phyloP scores from a whole-genome alignment of 2,888 invertebrate species.

The Papilio elwesi region DNA sequence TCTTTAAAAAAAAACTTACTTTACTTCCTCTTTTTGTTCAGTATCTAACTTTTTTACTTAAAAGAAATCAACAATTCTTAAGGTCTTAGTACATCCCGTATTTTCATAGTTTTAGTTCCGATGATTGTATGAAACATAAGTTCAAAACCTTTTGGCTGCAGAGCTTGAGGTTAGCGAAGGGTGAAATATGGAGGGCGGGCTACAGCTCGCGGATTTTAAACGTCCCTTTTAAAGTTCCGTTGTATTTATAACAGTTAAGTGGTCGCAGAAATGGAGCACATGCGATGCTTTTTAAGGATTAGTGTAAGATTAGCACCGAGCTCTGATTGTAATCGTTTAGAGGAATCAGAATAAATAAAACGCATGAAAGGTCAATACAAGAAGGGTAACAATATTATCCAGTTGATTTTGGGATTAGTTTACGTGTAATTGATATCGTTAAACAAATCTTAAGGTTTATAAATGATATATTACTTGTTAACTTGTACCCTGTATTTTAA shows the following conservation, averaged over 20 bases:
- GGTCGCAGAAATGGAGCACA: conserved; percentile 52
- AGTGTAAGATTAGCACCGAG: conserved; percentile 45
- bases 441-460: too few relatives aligned
- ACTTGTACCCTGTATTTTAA: too few relatives aligned
- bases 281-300: conserved; percentile 52
- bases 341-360: conserved; percentile 26
- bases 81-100: conserved; percentile 39
- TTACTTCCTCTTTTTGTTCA: too few relatives aligned
- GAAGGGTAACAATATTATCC: conserved; percentile 6
- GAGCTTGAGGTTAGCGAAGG: conserved; percentile 54
- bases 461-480: too few relatives aligned
- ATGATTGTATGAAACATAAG: conserved; percentile 28
- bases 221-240: conserved; percentile 59
- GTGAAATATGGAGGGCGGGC: conserved; percentile 70
- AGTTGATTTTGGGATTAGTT: too few relatives aligned
- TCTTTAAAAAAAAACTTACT: too few relatives aligned
- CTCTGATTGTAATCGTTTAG: conserved; percentile 40
- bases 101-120: conserved; percentile 31
- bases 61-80: not conserved
- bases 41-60: not conserved
- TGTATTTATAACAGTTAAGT: conserved; percentile 52
- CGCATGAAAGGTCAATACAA: conserved; percentile 9
- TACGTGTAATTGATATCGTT: too few relatives aligned
- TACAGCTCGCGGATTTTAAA: conserved; percentile 74
- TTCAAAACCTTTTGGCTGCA: conserved; percentile 35